Conservation (phyloP, 2,888 invertebrate species). For the Agrotis ipsilon region DNA sequence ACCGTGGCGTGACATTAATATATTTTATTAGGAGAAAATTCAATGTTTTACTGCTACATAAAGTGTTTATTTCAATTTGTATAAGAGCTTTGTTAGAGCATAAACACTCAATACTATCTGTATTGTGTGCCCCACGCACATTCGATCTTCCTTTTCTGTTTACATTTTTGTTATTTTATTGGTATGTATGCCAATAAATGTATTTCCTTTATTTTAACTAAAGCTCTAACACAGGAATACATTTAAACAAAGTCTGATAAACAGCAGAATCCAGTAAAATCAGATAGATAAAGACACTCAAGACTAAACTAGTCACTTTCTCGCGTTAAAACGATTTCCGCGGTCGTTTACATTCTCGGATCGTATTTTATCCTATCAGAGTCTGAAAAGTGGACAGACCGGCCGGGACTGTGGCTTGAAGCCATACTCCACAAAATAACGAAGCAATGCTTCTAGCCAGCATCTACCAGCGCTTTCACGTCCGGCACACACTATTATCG, state of each 20-base stretch:
- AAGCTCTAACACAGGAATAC: too few relatives aligned
- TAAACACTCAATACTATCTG: too few relatives aligned
- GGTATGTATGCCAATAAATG: too few relatives aligned
- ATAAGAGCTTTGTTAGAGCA: too few relatives aligned
- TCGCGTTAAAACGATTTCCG: constrained; percentile 42
- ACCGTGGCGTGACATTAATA: background rate
- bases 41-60: background rate
- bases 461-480: constrained; percentile 48
- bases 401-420: constrained; percentile 30
- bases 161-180: too few relatives aligned
- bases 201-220: too few relatives aligned
- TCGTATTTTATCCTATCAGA: constrained; percentile 47
- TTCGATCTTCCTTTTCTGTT: too few relatives aligned
- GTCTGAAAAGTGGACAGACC: constrained; percentile 49
- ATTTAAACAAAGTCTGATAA: background rate
- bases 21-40: background rate
- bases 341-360: constrained; percentile 49
- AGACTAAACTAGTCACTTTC: constrained; percentile 44
- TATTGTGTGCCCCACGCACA: too few relatives aligned
- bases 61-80: background rate
- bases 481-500: constrained; percentile 57
- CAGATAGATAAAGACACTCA: constrained; percentile 23
- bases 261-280: constrained; percentile 5
- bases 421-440: constrained; percentile 31
- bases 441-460: constrained; percentile 38